phyloP scores from a whole-genome alignment of 2,888 invertebrate species.

The Pheosia gnoma region DNA sequence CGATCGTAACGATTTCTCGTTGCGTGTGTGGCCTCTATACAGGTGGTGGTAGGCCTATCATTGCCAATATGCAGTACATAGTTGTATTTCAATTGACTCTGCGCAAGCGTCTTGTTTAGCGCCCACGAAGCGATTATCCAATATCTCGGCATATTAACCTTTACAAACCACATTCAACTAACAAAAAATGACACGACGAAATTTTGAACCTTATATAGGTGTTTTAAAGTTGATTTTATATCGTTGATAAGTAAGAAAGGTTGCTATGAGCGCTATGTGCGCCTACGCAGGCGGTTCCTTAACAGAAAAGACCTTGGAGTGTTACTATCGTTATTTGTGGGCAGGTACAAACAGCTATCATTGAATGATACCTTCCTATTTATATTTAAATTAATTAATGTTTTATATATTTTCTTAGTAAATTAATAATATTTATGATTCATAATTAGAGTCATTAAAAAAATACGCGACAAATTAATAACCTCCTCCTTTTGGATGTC shows the following conservation, averaged over 20 bases:
- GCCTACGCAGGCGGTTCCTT: conserved; percentile 48
- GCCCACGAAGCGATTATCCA: conserved; percentile 56
- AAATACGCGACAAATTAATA: conserved; percentile 15
- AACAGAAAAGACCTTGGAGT: conserved; percentile 24
- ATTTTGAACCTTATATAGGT: fast-evolving
- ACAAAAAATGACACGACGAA: not conserved
- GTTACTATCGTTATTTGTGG: conserved; percentile 1
- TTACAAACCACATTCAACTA: conserved; percentile 16
- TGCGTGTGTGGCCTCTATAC: too few species aligned
- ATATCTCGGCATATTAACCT: conserved; percentile 43
- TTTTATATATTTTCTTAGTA: too few species aligned
- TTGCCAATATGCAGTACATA: not conserved
- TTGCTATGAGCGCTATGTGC: conserved; percentile 53
- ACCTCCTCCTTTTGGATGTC: too few species aligned
- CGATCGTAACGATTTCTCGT: too few species aligned
- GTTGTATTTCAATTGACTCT: conserved; percentile 46
- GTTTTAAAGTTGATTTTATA: conserved; percentile 9
- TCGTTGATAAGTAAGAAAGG: conserved; percentile 18
- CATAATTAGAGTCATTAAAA: too few species aligned
- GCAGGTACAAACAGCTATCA: not conserved
- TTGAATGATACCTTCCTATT: too few species aligned
- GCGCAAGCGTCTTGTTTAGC: conserved; percentile 46
- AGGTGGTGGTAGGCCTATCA: too few species aligned
- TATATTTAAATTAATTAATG: too few species aligned
- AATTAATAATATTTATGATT: too few species aligned